phyloP scores from a whole-genome alignment of 2,113 vertebrate genomes.

The Hippocampus barbouri region DNA sequence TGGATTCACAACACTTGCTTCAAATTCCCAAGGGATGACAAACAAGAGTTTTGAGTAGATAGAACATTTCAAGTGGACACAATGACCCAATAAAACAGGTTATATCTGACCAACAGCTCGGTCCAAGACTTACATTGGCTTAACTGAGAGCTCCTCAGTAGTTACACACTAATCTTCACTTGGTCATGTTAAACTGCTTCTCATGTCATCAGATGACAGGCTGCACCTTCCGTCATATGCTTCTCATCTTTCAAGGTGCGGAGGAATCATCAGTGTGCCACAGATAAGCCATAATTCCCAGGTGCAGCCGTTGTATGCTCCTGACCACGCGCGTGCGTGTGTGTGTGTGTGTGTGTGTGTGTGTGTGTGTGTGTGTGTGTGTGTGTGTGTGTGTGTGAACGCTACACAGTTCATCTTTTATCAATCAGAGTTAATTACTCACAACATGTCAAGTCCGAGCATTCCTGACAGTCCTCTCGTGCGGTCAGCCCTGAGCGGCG shows the following conservation, averaged over 20 bases:
- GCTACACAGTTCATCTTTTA: constrained; percentile 74
- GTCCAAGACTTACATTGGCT: constrained; percentile 13
- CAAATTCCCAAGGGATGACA: constrained; percentile 5
- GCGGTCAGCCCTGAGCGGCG: constrained; percentile 19
- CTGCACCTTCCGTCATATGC: constrained; percentile 36
- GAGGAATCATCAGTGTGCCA: constrained; percentile 56
- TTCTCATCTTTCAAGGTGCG: constrained; percentile 40
- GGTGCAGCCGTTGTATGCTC: constrained; percentile 59
- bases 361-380: constrained; percentile 32
- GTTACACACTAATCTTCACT: neutral
- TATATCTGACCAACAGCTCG: constrained; percentile 8
- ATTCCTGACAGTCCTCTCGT: constrained; percentile 64
- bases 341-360: constrained; percentile 17
- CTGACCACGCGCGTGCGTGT: neutral
- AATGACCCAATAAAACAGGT: neutral
- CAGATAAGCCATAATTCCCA: constrained; percentile 68
- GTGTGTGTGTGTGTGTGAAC: constrained; percentile 22
- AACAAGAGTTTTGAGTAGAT: neutral
- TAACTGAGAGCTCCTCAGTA: constrained; percentile 1
- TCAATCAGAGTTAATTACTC: constrained; percentile 78
- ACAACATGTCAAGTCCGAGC: constrained; percentile 64
- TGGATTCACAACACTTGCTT: neutral
- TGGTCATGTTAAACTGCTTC: constrained; percentile 10
- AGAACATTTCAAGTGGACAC: neutral
- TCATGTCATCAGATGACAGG: constrained; percentile 23